These are phyloP conservation scores for Oryzias sinensis DNA, from an alignment of 2,797 vertebrate species.

Conservation along the genomic window DNA sequence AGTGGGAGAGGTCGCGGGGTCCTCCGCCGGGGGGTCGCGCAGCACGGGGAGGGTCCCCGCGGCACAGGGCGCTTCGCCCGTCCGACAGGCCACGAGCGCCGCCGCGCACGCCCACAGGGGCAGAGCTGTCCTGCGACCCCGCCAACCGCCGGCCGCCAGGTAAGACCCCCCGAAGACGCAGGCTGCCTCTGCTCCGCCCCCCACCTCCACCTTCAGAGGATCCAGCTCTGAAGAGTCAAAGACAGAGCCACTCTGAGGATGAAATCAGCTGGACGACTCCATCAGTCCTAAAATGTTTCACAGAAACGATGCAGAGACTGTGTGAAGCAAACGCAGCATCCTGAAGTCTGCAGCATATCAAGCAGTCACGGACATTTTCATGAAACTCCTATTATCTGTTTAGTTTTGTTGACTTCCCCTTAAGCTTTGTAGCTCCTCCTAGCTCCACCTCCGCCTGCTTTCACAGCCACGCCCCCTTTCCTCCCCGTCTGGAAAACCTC, in stretches of 20 bases:
- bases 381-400: neutral
- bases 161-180: slow-evolving; percentile 60
- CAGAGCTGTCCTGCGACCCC: slow-evolving; percentile 36
- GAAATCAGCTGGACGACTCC: too few species aligned
- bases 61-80: slow-evolving; percentile 30
- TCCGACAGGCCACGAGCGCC: slow-evolving; percentile 51
- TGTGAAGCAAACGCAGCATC: too few species aligned
- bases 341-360: too few species aligned
- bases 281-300: too few species aligned
- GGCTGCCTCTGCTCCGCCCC: slow-evolving; percentile 8
- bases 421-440: slow-evolving; percentile 16
- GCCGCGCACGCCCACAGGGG: slow-evolving; percentile 62
- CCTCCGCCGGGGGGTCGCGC: slow-evolving; percentile 26
- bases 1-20: neutral
- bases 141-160: slow-evolving; percentile 66
- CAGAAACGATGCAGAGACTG: too few species aligned
- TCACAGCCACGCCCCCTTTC: slow-evolving; percentile 1
- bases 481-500: slow-evolving; percentile 2
- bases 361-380: too few species aligned
- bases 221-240: too few species aligned
- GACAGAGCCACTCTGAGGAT: too few species aligned
- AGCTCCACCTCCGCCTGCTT: slow-evolving; percentile 16
- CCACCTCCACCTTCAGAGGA: neutral
- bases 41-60: slow-evolving; percentile 57
- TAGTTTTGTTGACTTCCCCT: slow-evolving; percentile 16